phyloP scores from a whole-genome alignment of 2,888 invertebrate genomes.

The Lepeophtheirus nordmannii region DNA sequence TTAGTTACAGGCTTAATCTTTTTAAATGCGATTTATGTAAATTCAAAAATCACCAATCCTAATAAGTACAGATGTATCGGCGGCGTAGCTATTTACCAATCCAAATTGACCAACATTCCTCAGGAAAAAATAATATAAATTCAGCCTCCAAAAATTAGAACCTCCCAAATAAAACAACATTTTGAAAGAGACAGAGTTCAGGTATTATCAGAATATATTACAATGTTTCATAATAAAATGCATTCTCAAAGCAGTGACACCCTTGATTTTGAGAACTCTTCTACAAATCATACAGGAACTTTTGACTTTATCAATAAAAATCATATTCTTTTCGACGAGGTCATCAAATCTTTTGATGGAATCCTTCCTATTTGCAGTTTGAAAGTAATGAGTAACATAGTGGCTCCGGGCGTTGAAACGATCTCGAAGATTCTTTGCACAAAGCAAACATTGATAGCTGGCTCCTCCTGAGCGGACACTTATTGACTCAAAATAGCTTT shows the following conservation, averaged over 20 bases:
- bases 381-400: not conserved
- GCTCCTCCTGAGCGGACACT: not conserved
- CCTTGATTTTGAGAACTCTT: not conserved
- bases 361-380: not conserved
- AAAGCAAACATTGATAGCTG: not conserved
- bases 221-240: conserved; percentile 1
- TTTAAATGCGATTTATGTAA: too few species aligned
- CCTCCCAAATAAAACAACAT: too few species aligned
- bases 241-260: not conserved
- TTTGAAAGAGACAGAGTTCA: too few species aligned
- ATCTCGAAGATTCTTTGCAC: not conserved
- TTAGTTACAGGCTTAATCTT: too few species aligned
- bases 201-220: not conserved
- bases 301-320: conserved; percentile 1
- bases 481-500: not conserved
- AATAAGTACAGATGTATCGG: too few species aligned
- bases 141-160: too few species aligned
- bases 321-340: not conserved
- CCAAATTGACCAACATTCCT: too few species aligned
- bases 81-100: too few species aligned
- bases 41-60: too few species aligned
- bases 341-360: not conserved
- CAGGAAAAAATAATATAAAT: too few species aligned
- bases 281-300: conserved; percentile 4
- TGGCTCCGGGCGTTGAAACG: not conserved